phyloP scores from a whole-genome alignment of 1,140 invertebrate genomes.

The Procambarus virginalis region DNA sequence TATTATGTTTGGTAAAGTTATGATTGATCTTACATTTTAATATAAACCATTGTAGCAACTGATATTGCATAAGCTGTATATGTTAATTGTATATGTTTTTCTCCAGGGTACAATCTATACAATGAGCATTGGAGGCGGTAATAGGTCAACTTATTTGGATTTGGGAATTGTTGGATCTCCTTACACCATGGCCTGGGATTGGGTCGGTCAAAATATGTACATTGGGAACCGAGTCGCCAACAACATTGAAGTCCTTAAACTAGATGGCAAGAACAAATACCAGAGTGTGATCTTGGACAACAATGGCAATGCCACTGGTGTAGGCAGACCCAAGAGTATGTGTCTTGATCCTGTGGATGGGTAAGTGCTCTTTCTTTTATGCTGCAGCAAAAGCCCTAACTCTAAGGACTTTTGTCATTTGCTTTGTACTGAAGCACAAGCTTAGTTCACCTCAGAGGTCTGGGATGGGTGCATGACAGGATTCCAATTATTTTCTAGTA shows the following conservation, averaged over 20 bases:
- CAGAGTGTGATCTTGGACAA: constrained; percentile 93
- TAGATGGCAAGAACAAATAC: constrained; percentile 88
- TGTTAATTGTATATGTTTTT: neutral
- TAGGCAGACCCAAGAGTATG: constrained; percentile 90
- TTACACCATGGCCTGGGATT: constrained; percentile 94
- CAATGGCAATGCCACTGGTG: constrained; percentile 88
- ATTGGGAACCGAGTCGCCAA: constrained; percentile 92
- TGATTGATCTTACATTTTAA: too few species aligned
- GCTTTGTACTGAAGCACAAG: too few species aligned
- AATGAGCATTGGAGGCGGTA: constrained; percentile 89
- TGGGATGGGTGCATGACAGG: too few species aligned
- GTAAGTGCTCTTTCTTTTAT: constrained; percentile 74
- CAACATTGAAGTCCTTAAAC: constrained; percentile 93
- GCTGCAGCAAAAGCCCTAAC: too few species aligned
- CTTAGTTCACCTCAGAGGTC: too few species aligned
- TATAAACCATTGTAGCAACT: too few species aligned
- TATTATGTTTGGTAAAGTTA: too few species aligned
- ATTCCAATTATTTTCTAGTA: too few species aligned
- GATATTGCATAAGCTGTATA: too few species aligned
- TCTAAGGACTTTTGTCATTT: too few species aligned
- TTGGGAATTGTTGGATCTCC: constrained; percentile 91
- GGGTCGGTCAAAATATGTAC: constrained; percentile 95
- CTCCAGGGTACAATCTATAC: constrained; percentile 87
- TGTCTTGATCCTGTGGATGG: constrained; percentile 93
- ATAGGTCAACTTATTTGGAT: constrained; percentile 86